These are phyloP conservation scores for Hyppa rectilinea DNA, from an alignment of 2,888 invertebrate genomes.

Conservation along the genomic window DNA sequence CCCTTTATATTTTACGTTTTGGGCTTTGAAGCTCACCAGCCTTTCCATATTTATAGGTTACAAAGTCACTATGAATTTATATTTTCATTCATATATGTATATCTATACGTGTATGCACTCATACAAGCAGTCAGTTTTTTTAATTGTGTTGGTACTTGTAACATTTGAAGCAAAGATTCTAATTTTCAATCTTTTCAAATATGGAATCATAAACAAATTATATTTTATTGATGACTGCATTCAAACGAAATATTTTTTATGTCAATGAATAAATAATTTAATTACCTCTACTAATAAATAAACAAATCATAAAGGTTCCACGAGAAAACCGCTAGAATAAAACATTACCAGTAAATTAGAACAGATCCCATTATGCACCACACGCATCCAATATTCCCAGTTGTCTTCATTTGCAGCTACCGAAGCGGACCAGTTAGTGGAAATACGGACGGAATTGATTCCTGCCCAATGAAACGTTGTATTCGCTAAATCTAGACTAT, in stretches of 20 bases:
- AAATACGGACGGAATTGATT: conserved; percentile 38
- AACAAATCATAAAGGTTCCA: background rate
- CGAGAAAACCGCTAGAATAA: too few species aligned
- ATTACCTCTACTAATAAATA: background rate
- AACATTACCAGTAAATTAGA: too few species aligned
- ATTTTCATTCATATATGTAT: conserved; percentile 26
- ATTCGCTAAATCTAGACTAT: conserved; percentile 30
- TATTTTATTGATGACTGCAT: background rate
- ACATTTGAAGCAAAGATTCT: too few species aligned
- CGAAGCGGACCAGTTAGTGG: conserved; percentile 12
- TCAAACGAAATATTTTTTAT: background rate
- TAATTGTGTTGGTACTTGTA: background rate
- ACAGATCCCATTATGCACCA: background rate
- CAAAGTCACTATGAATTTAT: conserved; percentile 2
- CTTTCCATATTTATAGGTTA: conserved; percentile 45
- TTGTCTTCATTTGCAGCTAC: conserved; percentile 10
- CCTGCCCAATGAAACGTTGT: conserved; percentile 34
- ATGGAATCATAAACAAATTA: background rate
- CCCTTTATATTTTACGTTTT: conserved; percentile 37
- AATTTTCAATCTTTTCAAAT: background rate
- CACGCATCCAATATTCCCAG: background rate
- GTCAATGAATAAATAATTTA: background rate
- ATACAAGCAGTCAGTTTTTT: background rate
- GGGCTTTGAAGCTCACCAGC: conserved; percentile 25
- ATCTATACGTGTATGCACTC: background rate